Evolutionary conservation across 2,888 invertebrate species (phyloP).

Genomic region (Lochmaea crataegi): DNA sequence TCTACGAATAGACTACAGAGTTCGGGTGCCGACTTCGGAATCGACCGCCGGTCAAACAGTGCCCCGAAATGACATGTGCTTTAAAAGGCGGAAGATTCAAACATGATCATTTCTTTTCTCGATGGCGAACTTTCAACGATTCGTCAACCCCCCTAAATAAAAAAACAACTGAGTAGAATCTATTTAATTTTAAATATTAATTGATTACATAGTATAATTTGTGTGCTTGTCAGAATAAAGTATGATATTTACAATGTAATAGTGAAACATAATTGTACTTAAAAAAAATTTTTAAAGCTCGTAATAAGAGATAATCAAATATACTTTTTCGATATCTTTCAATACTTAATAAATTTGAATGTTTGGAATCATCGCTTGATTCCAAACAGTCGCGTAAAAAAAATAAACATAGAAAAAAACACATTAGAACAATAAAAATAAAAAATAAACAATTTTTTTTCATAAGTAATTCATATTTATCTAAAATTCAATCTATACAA

Average conservation of each 20-base stretch:
- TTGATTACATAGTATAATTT: constrained; percentile 67
- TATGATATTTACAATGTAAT: constrained; percentile 67
- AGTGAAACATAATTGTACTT: constrained; percentile 64
- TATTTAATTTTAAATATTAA: constrained; percentile 67
- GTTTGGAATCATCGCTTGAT: constrained; percentile 44
- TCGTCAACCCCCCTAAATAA: too few species aligned
- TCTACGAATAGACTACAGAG: too few species aligned
- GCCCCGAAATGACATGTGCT: too few species aligned
- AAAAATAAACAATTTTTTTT: constrained; percentile 47
- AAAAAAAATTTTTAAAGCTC: constrained; percentile 64
- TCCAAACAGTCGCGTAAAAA: constrained; percentile 46
- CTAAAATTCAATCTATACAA: constrained; percentile 60
- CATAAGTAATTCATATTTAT: constrained; percentile 52
- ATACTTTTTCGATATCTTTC: constrained; percentile 49
- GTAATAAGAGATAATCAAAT: constrained; percentile 55
- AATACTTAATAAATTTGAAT: constrained; percentile 45
- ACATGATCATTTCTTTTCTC: too few species aligned
- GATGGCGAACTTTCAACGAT: too few species aligned
- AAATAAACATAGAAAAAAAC: constrained; percentile 40
- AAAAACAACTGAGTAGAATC: constrained; percentile 60
- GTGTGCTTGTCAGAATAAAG: constrained; percentile 66
- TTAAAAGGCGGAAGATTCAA: too few species aligned
- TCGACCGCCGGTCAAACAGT: too few species aligned
- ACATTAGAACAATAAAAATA: constrained; percentile 47
- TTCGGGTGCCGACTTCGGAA: too few species aligned